Base-by-base conservation (phyloP, 2,888 invertebrate species). In the Orthonevra nobilis region DNA sequence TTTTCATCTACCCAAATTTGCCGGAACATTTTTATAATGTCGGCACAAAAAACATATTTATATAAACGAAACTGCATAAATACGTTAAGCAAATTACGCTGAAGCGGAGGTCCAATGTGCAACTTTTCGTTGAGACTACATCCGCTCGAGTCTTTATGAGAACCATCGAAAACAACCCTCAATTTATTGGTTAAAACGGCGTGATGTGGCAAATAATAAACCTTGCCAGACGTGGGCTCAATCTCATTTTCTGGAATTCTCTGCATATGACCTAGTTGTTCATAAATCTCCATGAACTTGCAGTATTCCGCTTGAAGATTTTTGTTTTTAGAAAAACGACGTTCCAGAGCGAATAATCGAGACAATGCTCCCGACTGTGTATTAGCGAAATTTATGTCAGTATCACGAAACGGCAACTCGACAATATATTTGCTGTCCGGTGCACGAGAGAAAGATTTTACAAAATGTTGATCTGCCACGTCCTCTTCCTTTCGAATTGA, bases 121-220 rank as follows among this genome's bases (percentile, higher is more conserved):
- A 46, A 36, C 1, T 46, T n/a, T 0, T 44, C 61, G 34, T 61
- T 61, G 7, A 48, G 15, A 2, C 46, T 34, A 1, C 7, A 14
- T 0, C 46, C 60, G 2, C 10, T 34, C 15, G 14, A 19, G 4
- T 26, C n/a, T n/a, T n/a, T n/a, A n/a, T n/a, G n/a, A n/a, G n/a
- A n/a, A n/a, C n/a, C n/a, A n/a, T n/a, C n/a, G n/a, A n/a, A n/a
- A n/a, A n/a, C n/a, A n/a, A n/a, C n/a, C n/a, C n/a, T 44, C n/a
- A 32, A 52, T 20, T 50, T 52, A 4, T 34, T 52, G 0, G 42
- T n/a, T n/a, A n/a, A 15, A 1, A 52, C 64, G 20, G 32, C 30
- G 6, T 54, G 66, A 15, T 66, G 66, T 2, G 54, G 54, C 9
- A 52, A 54, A 10, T 44, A n/a, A 15, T 64, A 64, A 0, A 12